Evolutionary conservation across 1,140 invertebrate genomes (phyloP).

Genomic region (Protaetia brevitarsis): DNA sequence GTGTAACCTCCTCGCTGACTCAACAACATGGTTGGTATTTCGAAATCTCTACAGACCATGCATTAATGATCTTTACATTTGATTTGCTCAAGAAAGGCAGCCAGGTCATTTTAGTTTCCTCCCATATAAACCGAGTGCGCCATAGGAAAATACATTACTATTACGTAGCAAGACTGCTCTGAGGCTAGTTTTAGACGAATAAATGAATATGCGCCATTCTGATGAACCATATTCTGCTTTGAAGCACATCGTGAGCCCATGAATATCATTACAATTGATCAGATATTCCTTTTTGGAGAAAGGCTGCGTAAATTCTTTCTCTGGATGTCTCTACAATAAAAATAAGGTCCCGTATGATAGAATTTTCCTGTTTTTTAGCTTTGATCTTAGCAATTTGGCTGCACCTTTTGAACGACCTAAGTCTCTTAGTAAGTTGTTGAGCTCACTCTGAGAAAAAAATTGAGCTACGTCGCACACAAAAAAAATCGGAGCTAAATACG

Average conservation of each 20-base stretch:
- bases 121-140: constrained; percentile 36
- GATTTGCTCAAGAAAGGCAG: constrained; percentile 26
- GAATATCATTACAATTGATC: constrained; percentile 25
- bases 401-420: constrained; percentile 25
- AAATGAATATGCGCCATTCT: constrained; percentile 40
- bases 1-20: constrained; percentile 47
- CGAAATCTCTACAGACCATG: constrained; percentile 44
- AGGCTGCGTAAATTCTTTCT: constrained; percentile 7
- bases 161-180: constrained; percentile 43
- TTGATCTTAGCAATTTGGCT: constrained; percentile 25
- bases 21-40: constrained; percentile 43
- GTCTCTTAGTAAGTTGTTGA: constrained; percentile 25
- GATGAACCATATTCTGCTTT: constrained; percentile 27
- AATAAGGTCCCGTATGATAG: constrained; percentile 1
- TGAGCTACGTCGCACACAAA: background rate
- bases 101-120: constrained; percentile 37
- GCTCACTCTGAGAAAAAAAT: background rate
- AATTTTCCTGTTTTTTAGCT: constrained; percentile 6
- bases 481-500: constrained; percentile 1
- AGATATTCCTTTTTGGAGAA: constrained; percentile 23
- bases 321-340: background rate
- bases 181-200: constrained; percentile 36
- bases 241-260: constrained; percentile 33
- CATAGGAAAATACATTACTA: constrained; percentile 40
- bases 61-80: constrained; percentile 40